phyloP scores from a whole-genome alignment of 2,797 vertebrate genomes.

The Hyperoplus lanceolatus region DNA sequence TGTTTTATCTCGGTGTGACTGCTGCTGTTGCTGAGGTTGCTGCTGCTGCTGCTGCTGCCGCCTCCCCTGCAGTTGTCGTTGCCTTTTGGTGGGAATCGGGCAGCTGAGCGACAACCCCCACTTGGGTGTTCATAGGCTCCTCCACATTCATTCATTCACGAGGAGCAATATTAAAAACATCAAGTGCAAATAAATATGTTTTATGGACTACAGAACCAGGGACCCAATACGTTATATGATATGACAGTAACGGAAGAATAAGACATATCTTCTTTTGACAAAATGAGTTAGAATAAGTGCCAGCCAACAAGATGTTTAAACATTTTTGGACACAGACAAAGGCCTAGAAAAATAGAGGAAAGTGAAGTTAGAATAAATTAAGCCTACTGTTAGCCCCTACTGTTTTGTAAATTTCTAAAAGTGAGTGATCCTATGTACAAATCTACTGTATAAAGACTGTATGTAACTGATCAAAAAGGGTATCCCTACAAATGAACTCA shows the following conservation, averaged over 20 bases:
- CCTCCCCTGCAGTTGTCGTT: conserved; percentile 77
- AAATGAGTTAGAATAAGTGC: not conserved
- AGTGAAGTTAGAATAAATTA: not conserved
- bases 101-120: conserved; percentile 76
- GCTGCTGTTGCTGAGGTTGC: conserved; percentile 46
- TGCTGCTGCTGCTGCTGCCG: conserved; percentile 55
- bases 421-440: not conserved
- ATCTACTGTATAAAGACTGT: not conserved
- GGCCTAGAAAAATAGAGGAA: not conserved
- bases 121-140: conserved; percentile 41
- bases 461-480: not conserved
- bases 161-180: conserved; percentile 26
- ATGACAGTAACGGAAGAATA: not conserved
- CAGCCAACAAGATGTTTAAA: too few relatives aligned
- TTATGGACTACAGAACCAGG: conserved; percentile 4
- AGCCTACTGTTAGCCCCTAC: not conserved
- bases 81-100: conserved; percentile 71
- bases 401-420: not conserved
- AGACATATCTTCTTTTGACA: not conserved
- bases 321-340: not conserved
- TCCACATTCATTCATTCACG: conserved; percentile 51
- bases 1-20: conserved; percentile 60
- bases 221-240: conserved; percentile 1
- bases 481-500: not conserved
- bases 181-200: conserved; percentile 44